Evolutionary conservation across 2,113 vertebrate genomes (phyloP).

Genomic region (Columbina picui): DNA sequence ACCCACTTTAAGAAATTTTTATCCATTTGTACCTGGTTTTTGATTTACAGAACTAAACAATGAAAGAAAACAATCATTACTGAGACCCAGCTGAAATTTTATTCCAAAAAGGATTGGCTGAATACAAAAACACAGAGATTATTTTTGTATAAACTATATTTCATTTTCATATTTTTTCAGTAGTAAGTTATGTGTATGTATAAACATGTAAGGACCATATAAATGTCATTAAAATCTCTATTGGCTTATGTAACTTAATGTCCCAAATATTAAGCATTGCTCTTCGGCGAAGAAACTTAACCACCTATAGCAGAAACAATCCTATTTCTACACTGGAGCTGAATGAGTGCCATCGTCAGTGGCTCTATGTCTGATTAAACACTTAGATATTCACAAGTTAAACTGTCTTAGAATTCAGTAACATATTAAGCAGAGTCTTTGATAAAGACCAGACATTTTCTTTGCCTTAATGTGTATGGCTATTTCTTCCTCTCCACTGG

Average conservation of each 20-base stretch:
- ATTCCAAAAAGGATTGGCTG: neutral
- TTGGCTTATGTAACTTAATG: neutral
- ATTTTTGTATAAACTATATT: neutral
- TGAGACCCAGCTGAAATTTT: neutral
- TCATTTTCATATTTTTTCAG: neutral
- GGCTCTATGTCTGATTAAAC: neutral
- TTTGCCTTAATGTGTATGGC: neutral
- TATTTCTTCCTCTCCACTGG: neutral
- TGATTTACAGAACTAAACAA: neutral
- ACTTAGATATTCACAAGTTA: neutral
- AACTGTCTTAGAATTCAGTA: neutral
- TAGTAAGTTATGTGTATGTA: neutral
- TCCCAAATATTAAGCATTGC: neutral
- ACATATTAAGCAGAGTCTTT: neutral
- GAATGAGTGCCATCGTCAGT: neutral
- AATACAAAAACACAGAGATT: neutral
- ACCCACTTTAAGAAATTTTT: neutral
- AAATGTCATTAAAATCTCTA: neutral
- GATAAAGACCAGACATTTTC: neutral
- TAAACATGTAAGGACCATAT: neutral
- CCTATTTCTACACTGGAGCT: neutral
- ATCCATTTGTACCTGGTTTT: neutral
- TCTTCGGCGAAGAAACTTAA: neutral
- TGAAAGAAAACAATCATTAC: neutral
- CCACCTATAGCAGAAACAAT: neutral